Evolutionary conservation across 2,888 invertebrate genomes (phyloP).

Genomic region (Lordiphosa andalusiaca): DNA sequence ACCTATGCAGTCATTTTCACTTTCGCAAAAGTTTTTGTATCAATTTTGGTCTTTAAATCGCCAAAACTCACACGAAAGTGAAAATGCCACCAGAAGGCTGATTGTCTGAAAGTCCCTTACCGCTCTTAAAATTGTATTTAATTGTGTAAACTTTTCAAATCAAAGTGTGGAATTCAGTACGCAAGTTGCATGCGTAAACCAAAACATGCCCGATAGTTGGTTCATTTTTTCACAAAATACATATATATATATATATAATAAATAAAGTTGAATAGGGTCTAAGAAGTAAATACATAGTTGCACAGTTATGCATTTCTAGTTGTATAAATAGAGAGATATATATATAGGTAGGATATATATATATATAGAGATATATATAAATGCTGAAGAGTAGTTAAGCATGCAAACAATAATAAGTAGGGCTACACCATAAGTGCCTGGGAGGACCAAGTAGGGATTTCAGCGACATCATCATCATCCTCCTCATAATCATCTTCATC

Average conservation of each 20-base stretch:
- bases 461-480: slow-evolving; percentile 6
- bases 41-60: no score
- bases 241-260: slow-evolving; percentile 25
- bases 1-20: no score
- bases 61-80: no score
- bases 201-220: slow-evolving; percentile 1
- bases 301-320: slow-evolving; percentile 27
- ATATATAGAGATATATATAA: slow-evolving; percentile 30
- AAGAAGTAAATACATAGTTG: slow-evolving; percentile 37
- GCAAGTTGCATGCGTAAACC: no score
- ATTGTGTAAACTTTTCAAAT: no score
- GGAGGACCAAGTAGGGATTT: slow-evolving; percentile 28
- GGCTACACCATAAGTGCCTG: slow-evolving; percentile 62
- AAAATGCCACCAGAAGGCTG: no score
- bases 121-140: no score
- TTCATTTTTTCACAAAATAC: slow-evolving; percentile 34
- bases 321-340: slow-evolving; percentile 13
- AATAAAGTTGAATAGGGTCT: slow-evolving; percentile 30
- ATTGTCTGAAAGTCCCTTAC: no score
- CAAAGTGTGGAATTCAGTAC: no score
- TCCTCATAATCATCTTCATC: slow-evolving; percentile 20
- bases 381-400: slow-evolving; percentile 54
- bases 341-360: slow-evolving; percentile 30
- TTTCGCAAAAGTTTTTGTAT: no score
- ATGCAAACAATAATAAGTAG: slow-evolving; percentile 66